Base-by-base conservation (phyloP, 1,140 invertebrate genomes). In the Manduca sexta region DNA sequence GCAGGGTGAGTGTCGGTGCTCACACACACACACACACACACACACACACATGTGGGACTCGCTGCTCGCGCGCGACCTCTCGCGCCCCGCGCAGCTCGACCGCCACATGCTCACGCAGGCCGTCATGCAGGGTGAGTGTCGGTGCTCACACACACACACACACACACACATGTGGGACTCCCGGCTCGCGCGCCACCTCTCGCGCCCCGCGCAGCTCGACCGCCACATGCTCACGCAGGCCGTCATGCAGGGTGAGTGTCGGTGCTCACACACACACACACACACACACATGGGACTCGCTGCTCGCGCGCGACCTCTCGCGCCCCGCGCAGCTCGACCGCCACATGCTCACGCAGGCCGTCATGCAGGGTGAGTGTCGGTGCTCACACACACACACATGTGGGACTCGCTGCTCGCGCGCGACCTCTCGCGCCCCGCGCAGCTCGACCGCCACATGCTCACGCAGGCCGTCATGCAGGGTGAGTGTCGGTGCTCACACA, bases 11-110 rank as follows among this genome's bases (percentile, higher is more conserved):
- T 26, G 0, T 26, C n/a, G n/a, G n/a, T n/a, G n/a, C n/a, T n/a
- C n/a, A n/a, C n/a, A n/a, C n/a, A n/a, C n/a, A n/a, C n/a, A n/a
- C n/a, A n/a, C n/a, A n/a, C n/a, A n/a, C n/a, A n/a, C n/a, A n/a
- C n/a, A n/a, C 0, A 83, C 90, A 10, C 90, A 92, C 49, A 91
- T 94, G 29, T 98, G 96, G 97, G 95, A 97, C 61, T 87, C 91
- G 39, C 86, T 97, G 26, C 89, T 95, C 16, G 82, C 88, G 45
- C 88, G 92, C 45, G 90, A 93, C 55, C 34, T 51, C 2, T 89
- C 89, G 0, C 86, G 88, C 45, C 88, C 90, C 18, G 87, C 88
- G 8, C 90, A 91, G 63, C 91, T 90, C 51, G 93, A 95, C 76
- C 88, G 89, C 52, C 91, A 93, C 73, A 93, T 94, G 87, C 78